phyloP scores from a whole-genome alignment of 1,140 invertebrate genomes.

The Aphidius ervi region DNA sequence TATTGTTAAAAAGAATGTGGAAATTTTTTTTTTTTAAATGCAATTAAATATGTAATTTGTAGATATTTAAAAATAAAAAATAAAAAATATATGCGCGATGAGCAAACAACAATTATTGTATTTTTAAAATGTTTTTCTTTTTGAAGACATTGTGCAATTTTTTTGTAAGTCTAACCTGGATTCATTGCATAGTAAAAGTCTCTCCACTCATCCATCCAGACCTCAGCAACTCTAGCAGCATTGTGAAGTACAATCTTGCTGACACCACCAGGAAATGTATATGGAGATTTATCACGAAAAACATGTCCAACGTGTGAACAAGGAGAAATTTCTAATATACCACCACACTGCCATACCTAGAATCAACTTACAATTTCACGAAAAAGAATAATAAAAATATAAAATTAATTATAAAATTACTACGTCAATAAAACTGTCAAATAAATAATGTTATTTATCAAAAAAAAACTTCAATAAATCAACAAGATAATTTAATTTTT shows the following conservation, averaged over 20 bases:
- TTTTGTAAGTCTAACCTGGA: constrained; percentile 73
- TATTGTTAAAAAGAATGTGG: not conserved
- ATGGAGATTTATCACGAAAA: constrained; percentile 98
- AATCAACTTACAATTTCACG: constrained; percentile 44
- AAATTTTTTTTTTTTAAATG: no score
- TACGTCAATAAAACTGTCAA: no score
- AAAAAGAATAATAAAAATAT: constrained; percentile 7
- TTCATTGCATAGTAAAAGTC: constrained; percentile 98
- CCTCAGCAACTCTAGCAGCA: constrained; percentile 91
- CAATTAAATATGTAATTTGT: no score
- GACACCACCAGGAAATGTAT: constrained; percentile 98
- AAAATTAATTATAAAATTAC: no score
- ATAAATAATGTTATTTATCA: no score
- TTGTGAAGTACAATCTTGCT: constrained; percentile 96
- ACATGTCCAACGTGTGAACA: constrained; percentile 97
- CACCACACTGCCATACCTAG: constrained; percentile 98
- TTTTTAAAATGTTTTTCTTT: not conserved
- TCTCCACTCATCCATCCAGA: constrained; percentile 99
- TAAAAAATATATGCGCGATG: not conserved
- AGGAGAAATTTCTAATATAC: constrained; percentile 90
- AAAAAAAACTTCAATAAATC: no score
- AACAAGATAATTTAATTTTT: no score
- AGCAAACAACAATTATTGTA: not conserved
- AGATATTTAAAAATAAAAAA: no score
- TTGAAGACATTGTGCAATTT: constrained; percentile 10